Base-by-base conservation (phyloP, 2,888 invertebrate species). In the Drosophila fulvimacula region DNA sequence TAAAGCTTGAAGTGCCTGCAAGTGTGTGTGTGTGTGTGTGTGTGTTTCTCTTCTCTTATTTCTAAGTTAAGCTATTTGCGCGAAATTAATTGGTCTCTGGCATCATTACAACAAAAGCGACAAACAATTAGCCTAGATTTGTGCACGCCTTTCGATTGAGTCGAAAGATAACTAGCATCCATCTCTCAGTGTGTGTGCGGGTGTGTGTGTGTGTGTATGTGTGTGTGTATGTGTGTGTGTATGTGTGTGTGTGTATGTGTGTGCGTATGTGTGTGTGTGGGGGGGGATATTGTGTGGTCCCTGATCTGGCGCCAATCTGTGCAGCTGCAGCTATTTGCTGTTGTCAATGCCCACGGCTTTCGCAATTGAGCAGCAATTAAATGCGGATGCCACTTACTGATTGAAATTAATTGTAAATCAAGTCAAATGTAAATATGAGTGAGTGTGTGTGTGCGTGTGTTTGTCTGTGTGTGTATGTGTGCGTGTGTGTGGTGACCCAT, bases 11-110 rank as follows among this genome's bases (percentile, higher is more conserved):
- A 30, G 5, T 6, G 27, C 27, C 27, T 30, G 27, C 27, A 27
- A 6, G 21, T 52, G 19, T 34, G 9, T 56, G 24, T 17, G 34
- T 39, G 17, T 53, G n/a, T 63, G 39, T 53, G 62, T 57, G 30
- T 52, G 34, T 30, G 10, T 30, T 9, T 9, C 30, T 30, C 10
- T 10, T 30, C 11, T 76, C 74, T 77, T 70, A 72, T 82, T 71
- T 72, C 70, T 77, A 84, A 84, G 87, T 88, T 89, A 86, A 83
- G 82, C 78, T 77, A 81, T 79, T 78, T 89, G 90, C 90, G 90
- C 84, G 21, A 88, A 91, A 91, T 90, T 90, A 90, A 90, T 90
- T 91, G 91, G 90, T 85, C 87, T 82, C 85, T 87, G 83, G 87
- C 87, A 83, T 89, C 83, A 90, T 90, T 90, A 90, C 82, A 82